Evolutionary conservation across 2,113 vertebrate species (phyloP), one percentile per base, ranked within the genome.

Genomic region (Ibidorhyncha struthersii): DNA sequence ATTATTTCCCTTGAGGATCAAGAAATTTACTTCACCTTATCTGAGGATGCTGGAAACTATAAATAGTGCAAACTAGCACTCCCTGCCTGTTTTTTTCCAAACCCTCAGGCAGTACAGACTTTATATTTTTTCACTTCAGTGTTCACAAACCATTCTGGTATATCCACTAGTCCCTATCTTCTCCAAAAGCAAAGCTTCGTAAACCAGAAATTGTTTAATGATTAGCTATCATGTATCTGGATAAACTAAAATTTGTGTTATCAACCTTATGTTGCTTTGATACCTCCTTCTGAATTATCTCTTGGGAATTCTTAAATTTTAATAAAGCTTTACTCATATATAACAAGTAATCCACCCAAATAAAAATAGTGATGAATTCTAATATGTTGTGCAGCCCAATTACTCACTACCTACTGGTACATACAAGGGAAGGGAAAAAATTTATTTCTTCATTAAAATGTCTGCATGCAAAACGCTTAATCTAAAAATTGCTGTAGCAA

Each of bases 1-100:
- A 94, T 93, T 97, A 95, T 94, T 96, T 95, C 95, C 43, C 72
- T 95, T 90, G 45, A 81, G 78, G 91, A 89, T 94, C 72, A 93
- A 95, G 59, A 67, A 94, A 93, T 86, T 92, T 72, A 53, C 40
- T 63, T 95, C 74, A 84, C 38, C 62, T 45, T 66, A 74, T 71
- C 63, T 12, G 2, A 65, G 40, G 59, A 38, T 41, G 56, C 45
- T 89, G 62, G 56, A 87, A 95, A 82, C 72, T 12, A 67, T 4
- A 4, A 50, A 71, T 38, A 55, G n/a, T 52, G 86, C 36, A 89
- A 65, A 96, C 94, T 84, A 95, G 22, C 41, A 11, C 43, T 86
- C 73, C 79, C 40, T 53, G 23, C 52, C 47, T 66, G 19, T 0
- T 61, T 96, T 72, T 88, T 66, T 17, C 74, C 58, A 93, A 91